These are phyloP conservation scores for Octonoba sinensis DNA, from an alignment of 2,888 invertebrate species.

Conservation along the genomic window DNA sequence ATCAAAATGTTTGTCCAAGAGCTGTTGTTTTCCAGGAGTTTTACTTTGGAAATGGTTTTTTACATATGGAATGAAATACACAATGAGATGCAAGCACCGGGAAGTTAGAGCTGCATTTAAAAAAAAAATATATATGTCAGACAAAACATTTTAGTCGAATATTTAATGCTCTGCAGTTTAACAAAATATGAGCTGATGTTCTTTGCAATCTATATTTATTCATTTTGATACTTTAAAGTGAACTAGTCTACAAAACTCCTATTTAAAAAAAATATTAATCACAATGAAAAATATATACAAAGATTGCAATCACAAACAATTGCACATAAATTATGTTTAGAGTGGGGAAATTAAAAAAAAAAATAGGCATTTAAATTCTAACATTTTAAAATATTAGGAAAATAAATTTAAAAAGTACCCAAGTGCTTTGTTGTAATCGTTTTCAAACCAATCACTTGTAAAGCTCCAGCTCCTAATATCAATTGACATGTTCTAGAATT, in stretches of 20 bases:
- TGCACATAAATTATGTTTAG: no score
- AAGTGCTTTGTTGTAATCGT: slow-evolving; percentile 95
- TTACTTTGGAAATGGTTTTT: slow-evolving; percentile 71
- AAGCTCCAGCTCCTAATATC: slow-evolving; percentile 95
- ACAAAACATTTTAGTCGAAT: no score
- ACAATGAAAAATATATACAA: no score
- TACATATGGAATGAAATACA: slow-evolving; percentile 75
- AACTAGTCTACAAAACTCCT: no score
- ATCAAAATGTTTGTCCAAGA: slow-evolving; percentile 72
- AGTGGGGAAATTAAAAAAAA: no score
- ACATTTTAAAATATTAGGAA: not conserved
- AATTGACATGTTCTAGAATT: slow-evolving; percentile 82
- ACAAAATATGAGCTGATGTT: no score
- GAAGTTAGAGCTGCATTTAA: slow-evolving; percentile 71
- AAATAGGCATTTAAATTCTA: no score
- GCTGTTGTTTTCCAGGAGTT: slow-evolving; percentile 70
- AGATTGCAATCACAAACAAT: no score
- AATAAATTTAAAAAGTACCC: slow-evolving; percentile 71
- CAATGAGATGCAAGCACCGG: slow-evolving; percentile 74
- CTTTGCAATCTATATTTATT: no score
- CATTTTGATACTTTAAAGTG: no score
- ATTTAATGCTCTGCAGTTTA: no score
- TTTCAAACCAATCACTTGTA: slow-evolving; percentile 92
- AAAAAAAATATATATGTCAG: slow-evolving; percentile 76
- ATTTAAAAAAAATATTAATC: no score